Percentiles rank a stretch among this genome's conserved stretches.
Conservation (phyloP, 1,140 invertebrate species). For the Conopomorpha cramerella region DNA sequence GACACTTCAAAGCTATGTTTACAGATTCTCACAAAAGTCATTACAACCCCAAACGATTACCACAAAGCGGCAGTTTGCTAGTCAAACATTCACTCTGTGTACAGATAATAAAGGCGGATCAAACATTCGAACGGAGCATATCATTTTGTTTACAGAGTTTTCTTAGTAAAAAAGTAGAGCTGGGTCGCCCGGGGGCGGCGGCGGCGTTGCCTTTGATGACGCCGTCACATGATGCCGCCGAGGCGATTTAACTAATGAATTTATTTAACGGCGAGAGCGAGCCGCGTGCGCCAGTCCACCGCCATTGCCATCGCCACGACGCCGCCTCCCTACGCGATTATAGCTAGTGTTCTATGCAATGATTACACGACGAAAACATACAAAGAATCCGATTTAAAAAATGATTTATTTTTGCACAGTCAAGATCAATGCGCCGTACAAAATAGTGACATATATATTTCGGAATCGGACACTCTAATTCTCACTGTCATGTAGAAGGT, state of each 20-base stretch:
- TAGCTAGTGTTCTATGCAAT: no score
- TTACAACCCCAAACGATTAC: conserved; percentile 25
- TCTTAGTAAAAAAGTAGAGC: conserved; percentile 53
- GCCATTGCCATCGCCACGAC: conserved; percentile 15
- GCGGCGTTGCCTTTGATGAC: conserved; percentile 46
- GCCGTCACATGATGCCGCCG: conserved; percentile 60
- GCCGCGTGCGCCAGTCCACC: conserved; percentile 12
- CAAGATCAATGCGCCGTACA: not conserved
- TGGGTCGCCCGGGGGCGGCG: conserved; percentile 40
- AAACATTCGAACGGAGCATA: conserved; percentile 52
- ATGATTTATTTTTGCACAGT: not conserved
- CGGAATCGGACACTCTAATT: conserved; percentile 7
- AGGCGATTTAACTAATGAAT: conserved; percentile 64
- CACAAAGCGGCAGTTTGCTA: conserved; percentile 34
- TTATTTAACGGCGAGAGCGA: conserved; percentile 55
- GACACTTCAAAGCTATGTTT: conserved; percentile 1
- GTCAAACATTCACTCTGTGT: conserved; percentile 41
- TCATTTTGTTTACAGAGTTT: conserved; percentile 60
- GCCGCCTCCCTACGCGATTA: conserved; percentile 17
- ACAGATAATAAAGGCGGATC: conserved; percentile 56
- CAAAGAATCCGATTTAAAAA: not conserved
- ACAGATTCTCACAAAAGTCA: conserved; percentile 15
- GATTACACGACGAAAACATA: no score
- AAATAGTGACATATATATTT: conserved; percentile 3
- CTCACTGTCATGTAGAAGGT: no score